Conservation (phyloP, 2,888 invertebrate species). For the Conchocele bisecta region DNA sequence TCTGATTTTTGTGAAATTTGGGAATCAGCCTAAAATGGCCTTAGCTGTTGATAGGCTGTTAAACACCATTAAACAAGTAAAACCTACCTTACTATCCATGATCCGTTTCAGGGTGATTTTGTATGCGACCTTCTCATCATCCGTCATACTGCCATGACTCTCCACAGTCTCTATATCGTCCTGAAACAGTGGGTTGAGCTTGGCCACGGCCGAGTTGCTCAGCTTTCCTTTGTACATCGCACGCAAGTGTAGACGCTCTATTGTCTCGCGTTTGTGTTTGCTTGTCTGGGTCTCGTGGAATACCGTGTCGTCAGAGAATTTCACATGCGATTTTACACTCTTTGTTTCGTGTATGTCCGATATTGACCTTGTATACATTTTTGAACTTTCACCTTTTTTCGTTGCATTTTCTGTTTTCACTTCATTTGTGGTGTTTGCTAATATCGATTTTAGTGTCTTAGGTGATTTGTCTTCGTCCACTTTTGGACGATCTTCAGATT, state of each 20-base stretch:
- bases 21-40: too few species aligned
- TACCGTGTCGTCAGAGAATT: constrained; percentile 70
- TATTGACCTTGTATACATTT: constrained; percentile 15
- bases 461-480: constrained; percentile 32
- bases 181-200: constrained; percentile 65
- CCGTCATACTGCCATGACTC: constrained; percentile 48
- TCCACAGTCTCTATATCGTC: constrained; percentile 51
- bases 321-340: constrained; percentile 69
- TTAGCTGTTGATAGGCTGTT: too few species aligned
- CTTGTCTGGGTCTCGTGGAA: constrained; percentile 70
- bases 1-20: too few species aligned
- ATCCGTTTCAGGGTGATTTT: constrained; percentile 42
- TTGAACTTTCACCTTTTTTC: neutral
- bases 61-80: too few species aligned
- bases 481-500: constrained; percentile 1
- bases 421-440: constrained; percentile 30
- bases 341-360: constrained; percentile 62
- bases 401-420: neutral
- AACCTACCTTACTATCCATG: too few species aligned
- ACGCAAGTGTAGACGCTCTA: constrained; percentile 54
- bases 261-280: constrained; percentile 65
- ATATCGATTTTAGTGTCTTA: constrained; percentile 59
- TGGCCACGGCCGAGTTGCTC: constrained; percentile 56
- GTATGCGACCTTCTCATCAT: constrained; percentile 61
- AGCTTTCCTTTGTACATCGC: constrained; percentile 63